A percentile compares a stretch with the other conserved stretches of the same genome.
phyloP scores from a whole-genome alignment of 2,888 invertebrate species.

The Meteorus colon region DNA sequence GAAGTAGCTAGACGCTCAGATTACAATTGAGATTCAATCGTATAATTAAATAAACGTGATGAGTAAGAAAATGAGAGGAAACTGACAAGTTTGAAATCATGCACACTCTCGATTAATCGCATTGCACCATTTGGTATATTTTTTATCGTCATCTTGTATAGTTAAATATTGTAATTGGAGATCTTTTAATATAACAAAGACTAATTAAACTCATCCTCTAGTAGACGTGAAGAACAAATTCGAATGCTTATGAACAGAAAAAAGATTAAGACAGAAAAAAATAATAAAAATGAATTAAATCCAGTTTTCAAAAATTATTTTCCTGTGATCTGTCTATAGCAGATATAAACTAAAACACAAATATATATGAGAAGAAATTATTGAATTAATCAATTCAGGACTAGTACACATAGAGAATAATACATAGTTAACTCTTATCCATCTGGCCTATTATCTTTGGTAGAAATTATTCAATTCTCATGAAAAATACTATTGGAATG shows the following conservation, averaged over 20 bases:
- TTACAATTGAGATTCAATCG: conserved; percentile 33
- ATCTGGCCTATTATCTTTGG: conserved; percentile 48
- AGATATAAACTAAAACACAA: not conserved
- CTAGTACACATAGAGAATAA: conserved; percentile 26
- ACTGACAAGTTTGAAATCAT: conserved; percentile 4
- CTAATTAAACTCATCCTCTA: conserved; percentile 39
- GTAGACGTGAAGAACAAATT: conserved; percentile 44
- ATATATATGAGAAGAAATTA: conserved; percentile 13
- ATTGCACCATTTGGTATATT: conserved; percentile 55
- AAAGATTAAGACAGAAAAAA: not conserved
- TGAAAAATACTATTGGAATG: conserved; percentile 39
- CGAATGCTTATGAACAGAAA: conserved; percentile 35
- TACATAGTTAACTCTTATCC: conserved; percentile 6
- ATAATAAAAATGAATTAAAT: not conserved
- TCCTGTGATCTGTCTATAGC: not conserved
- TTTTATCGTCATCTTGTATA: conserved; percentile 56
- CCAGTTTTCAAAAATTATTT: not conserved
- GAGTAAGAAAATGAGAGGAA: not conserved
- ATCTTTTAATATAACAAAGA: conserved; percentile 47
- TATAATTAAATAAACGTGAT: conserved; percentile 5
- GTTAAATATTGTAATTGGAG: conserved; percentile 53
- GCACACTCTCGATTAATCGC: conserved; percentile 39
- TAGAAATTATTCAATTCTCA: conserved; percentile 43
- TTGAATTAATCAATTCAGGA: not conserved
- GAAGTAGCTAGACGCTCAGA: conserved; percentile 28